These are phyloP conservation scores for Xylota sylvarum DNA, from an alignment of 2,888 invertebrate genomes.

Conservation along the genomic window DNA sequence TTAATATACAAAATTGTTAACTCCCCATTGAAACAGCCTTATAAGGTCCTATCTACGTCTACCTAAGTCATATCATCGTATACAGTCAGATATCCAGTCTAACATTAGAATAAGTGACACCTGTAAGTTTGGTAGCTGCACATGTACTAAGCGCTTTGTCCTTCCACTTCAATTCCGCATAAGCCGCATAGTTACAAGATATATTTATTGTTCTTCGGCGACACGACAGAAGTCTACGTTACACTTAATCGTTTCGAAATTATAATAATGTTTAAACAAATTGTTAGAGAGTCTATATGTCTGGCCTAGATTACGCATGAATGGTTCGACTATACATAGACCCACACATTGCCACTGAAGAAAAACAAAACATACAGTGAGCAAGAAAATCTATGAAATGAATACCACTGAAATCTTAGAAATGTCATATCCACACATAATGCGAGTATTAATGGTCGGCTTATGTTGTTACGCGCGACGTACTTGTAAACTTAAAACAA, in stretches of 20 bases:
- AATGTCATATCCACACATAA: slow-evolving; percentile 42
- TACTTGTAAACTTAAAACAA: slow-evolving; percentile 18
- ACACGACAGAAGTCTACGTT: slow-evolving; percentile 1
- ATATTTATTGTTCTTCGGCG: neutral
- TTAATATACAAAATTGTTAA: too few species aligned
- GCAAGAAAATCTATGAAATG: slow-evolving; percentile 36
- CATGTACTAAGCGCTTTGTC: too few species aligned
- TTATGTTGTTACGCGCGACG: slow-evolving; percentile 11
- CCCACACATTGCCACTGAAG: neutral
- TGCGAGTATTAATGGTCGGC: slow-evolving; percentile 29
- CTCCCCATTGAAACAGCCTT: too few species aligned
- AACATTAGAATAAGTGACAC: too few species aligned
- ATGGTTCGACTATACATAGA: slow-evolving; percentile 9
- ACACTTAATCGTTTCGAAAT: slow-evolving; percentile 9
- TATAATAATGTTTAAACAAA: slow-evolving; percentile 30
- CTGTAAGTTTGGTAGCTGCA: too few species aligned
- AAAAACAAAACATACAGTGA: neutral
- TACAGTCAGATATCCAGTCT: too few species aligned
- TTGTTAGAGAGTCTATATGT: slow-evolving; percentile 44
- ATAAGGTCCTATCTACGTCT: too few species aligned
- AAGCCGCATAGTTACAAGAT: neutral
- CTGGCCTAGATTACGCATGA: slow-evolving; percentile 67
- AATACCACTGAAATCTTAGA: slow-evolving; percentile 59
- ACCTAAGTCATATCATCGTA: too few species aligned
- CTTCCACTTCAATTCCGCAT: neutral